Evolutionary conservation across 1,140 invertebrate genomes (phyloP).

Genomic region (Mya arenaria): DNA sequence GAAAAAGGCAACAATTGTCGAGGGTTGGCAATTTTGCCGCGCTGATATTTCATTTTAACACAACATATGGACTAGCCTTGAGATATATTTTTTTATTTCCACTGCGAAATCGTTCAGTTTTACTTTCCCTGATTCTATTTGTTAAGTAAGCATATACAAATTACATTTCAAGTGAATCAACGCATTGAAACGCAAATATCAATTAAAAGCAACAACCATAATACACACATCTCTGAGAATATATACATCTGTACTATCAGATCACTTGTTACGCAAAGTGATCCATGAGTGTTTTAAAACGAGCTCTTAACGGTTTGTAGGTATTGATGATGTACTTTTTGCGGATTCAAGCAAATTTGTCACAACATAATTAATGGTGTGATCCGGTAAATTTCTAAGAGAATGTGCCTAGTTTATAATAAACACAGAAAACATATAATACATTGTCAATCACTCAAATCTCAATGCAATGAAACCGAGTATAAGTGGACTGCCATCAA

Average conservation of each 20-base stretch:
- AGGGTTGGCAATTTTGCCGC: neutral
- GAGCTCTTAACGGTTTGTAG: constrained; percentile 18
- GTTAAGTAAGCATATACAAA: constrained; percentile 28
- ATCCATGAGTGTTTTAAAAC: neutral
- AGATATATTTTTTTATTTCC: constrained; percentile 7
- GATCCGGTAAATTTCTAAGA: constrained; percentile 1
- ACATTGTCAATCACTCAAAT: neutral
- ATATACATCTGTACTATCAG: constrained; percentile 9
- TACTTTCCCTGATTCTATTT: constrained; percentile 38
- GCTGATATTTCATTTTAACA: constrained; percentile 20
- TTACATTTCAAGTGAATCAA: constrained; percentile 25
- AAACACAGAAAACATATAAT: neutral
- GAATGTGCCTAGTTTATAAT: constrained; percentile 6
- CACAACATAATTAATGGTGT: constrained; percentile 17
- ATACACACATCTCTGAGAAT: constrained; percentile 45
- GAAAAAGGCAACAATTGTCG: constrained; percentile 11
- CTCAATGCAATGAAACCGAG: constrained; percentile 28
- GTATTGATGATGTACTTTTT: neutral
- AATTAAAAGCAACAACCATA: constrained; percentile 28
- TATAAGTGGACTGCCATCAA: neutral
- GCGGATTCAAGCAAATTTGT: constrained; percentile 4
- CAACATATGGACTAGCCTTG: constrained; percentile 47
- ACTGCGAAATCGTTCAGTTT: constrained; percentile 46
- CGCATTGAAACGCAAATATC: constrained; percentile 44
- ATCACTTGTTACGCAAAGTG: constrained; percentile 14